Evolutionary conservation across 2,113 vertebrate genomes (phyloP), one percentile per base, ranked within the genome.

Genomic region (Clarias macrocephalus): DNA sequence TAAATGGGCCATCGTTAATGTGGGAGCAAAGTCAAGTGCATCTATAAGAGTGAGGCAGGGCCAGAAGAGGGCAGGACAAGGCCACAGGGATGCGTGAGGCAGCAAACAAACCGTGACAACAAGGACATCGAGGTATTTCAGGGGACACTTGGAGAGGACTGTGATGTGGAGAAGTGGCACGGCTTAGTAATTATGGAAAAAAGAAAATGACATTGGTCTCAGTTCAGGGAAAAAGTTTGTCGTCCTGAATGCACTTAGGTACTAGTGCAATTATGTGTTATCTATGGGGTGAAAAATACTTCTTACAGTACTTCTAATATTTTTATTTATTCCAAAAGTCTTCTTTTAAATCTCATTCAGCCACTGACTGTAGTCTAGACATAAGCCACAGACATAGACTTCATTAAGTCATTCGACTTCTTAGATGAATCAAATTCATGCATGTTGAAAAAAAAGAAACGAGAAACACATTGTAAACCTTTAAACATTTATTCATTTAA

Each of bases 1-100:
- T 88, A 91, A 93, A 93, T 90, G 89, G 90, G 83, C 88, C 88
- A 52, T 65, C 82, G 15, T 88, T 92, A 92, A 92, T 91, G 80
- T 88, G 80, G 88, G 85, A 84, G 83, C 87, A 91, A 92, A 90
- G 91, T 93, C 87, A 91, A 91, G 90, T 91, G 89, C 84, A 88
- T 89, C 86, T 70, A 21, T 75, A 75, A 80, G 83, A 89, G 52
- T 68, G 88, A 89, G 37, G 89, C 86, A 83, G 90, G 83, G 4
- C 9, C 65, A 62, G 33, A 28, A 21, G 30, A 85, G 82, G 57
- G n/a, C 57, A 62, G 57, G 57, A 80, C 54, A 60, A 60, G 28
- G 77, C 77, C 77, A 60, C 19, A 80, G 54, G 54, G 6, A 62
- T 62, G 30, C 82, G 86, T 18, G 30, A 82, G 19, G 7, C 81